These are phyloP conservation scores for Actias luna DNA, from an alignment of 2,888 invertebrate genomes.

Conservation along the genomic window DNA sequence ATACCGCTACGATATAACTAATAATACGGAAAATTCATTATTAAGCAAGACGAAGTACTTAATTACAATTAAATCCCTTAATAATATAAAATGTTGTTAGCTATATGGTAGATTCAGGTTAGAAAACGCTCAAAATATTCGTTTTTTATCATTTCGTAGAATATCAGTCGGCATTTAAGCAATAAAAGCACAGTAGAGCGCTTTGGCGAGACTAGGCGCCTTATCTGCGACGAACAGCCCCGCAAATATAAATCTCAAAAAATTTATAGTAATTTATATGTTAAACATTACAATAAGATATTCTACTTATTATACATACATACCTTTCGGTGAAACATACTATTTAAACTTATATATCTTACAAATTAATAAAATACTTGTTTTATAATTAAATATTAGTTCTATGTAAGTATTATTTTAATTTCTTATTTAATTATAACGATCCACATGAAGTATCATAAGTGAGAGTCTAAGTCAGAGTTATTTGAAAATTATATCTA, in stretches of 20 bases:
- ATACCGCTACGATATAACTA: no score
- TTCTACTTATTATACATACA: constrained; percentile 56
- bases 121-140: constrained; percentile 31
- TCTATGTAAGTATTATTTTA: neutral
- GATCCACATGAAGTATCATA: constrained; percentile 28
- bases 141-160: constrained; percentile 48
- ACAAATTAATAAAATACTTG: no score
- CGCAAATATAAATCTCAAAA: constrained; percentile 71
- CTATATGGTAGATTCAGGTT: neutral
- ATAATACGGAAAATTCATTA: no score
- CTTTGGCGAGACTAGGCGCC: constrained; percentile 42
- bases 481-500: constrained; percentile 35
- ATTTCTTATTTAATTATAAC: constrained; percentile 18
- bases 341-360: no score
- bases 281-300: constrained; percentile 73
- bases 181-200: constrained; percentile 53
- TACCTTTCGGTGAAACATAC: no score
- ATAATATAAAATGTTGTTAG: neutral
- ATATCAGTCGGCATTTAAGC: constrained; percentile 54
- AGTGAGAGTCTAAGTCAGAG: constrained; percentile 24
- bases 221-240: constrained; percentile 62
- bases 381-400: no score
- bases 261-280: constrained; percentile 77
- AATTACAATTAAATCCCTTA: neutral
- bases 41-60: no score